phyloP scores from a whole-genome alignment of 2,113 vertebrate species.

The Oenanthe oenanthe region DNA sequence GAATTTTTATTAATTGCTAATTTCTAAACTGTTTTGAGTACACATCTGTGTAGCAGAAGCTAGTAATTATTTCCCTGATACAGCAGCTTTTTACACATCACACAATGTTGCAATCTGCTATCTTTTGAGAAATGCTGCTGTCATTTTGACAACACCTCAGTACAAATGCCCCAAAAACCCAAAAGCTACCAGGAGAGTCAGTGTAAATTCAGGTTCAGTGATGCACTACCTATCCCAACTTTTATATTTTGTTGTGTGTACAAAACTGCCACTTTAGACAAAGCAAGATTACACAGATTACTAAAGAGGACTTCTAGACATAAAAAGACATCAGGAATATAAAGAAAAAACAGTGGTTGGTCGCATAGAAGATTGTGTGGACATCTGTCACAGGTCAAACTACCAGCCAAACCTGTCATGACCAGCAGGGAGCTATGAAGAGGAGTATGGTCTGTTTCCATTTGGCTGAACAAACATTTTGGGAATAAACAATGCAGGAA shows the following conservation, averaged over 20 bases:
- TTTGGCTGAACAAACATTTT: neutral
- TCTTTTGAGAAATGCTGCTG: neutral
- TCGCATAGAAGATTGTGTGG: neutral
- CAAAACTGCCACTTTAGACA: neutral
- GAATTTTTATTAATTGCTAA: neutral
- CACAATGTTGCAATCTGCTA: neutral
- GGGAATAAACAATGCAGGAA: neutral
- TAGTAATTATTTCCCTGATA: neutral
- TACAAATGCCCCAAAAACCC: neutral
- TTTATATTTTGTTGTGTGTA: neutral
- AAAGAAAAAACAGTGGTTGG: constrained; percentile 37
- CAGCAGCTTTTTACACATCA: neutral
- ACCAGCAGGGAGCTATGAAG: constrained; percentile 2
- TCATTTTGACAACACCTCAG: neutral
- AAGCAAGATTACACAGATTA: neutral
- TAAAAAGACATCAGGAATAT: neutral
- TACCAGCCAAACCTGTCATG: constrained; percentile 19
- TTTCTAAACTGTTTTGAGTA: neutral
- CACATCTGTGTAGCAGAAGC: neutral
- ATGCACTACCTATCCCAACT: neutral
- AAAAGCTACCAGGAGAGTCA: neutral
- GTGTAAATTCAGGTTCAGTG: neutral
- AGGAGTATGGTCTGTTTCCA: neutral
- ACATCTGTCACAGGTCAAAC: constrained; percentile 51
- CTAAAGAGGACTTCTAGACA: neutral